phyloP scores from a whole-genome alignment of 2,797 vertebrate species.

The Helicolenus hilgendorfi region DNA sequence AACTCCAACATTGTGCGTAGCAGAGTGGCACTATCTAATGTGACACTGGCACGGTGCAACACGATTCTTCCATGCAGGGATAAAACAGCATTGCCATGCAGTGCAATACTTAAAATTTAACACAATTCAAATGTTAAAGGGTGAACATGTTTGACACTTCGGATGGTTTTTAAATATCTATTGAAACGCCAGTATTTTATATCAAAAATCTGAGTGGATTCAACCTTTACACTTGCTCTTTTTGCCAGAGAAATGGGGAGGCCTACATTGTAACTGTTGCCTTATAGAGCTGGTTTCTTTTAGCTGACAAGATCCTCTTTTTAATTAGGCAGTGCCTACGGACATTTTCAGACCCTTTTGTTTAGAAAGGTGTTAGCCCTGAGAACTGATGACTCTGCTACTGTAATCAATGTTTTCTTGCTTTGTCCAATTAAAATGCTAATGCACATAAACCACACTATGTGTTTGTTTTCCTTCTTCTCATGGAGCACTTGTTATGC shows the following conservation, averaged over 20 bases:
- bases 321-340: constrained; percentile 90
- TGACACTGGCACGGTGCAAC: constrained; percentile 81
- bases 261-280: constrained; percentile 87
- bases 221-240: constrained; percentile 84
- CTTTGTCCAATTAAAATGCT: constrained; percentile 91
- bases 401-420: constrained; percentile 90
- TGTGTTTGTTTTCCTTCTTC: constrained; percentile 1
- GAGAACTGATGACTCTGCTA: constrained; percentile 89
- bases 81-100: constrained; percentile 84
- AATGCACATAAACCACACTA: constrained; percentile 80
- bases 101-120: constrained; percentile 84
- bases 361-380: constrained; percentile 86
- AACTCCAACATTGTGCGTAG: constrained; percentile 82
- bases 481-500: not conserved
- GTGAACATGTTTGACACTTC: constrained; percentile 81
- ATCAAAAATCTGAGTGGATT: constrained; percentile 82
- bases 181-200: constrained; percentile 87
- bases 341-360: constrained; percentile 85
- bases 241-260: constrained; percentile 82
- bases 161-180: constrained; percentile 83
- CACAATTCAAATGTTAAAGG: constrained; percentile 79
- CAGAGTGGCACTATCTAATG: constrained; percentile 78
- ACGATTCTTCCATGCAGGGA: constrained; percentile 83
- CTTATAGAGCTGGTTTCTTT: constrained; percentile 90
- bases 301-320: constrained; percentile 84